phyloP scores from a whole-genome alignment of 2,113 vertebrate species.

The Cyphomyrus plagiostoma region DNA sequence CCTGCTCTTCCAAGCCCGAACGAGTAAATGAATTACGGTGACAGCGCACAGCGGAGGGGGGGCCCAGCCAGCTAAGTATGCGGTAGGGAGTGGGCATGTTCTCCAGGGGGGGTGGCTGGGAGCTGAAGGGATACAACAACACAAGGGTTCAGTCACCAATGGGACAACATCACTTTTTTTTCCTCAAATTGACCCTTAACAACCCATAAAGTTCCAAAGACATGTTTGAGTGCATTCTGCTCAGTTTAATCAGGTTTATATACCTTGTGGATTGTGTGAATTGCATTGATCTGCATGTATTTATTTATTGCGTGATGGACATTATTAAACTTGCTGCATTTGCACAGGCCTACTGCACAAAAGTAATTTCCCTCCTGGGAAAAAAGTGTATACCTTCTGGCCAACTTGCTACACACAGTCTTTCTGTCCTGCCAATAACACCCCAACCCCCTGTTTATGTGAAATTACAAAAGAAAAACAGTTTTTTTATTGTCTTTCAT shows the following conservation, averaged over 20 bases:
- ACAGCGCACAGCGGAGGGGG: slow-evolving; percentile 47
- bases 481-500: neutral
- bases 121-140: slow-evolving; percentile 35
- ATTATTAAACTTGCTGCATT: neutral
- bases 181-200: neutral
- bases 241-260: neutral
- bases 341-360: neutral
- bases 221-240: neutral
- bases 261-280: neutral
- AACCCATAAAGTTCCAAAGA: neutral
- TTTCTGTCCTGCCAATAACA: neutral
- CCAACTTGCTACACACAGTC: neutral
- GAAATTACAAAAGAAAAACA: neutral
- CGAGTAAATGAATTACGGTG: slow-evolving; percentile 56
- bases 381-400: neutral
- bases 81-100: slow-evolving; percentile 55
- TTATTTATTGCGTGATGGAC: neutral
- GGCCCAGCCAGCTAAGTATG: slow-evolving; percentile 61
- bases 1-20: slow-evolving; percentile 58
- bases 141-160: neutral
- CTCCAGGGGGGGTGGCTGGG: slow-evolving; percentile 45
- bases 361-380: neutral
- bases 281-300: neutral
- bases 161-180: neutral
- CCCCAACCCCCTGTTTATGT: neutral